phyloP scores from a whole-genome alignment of 2,797 vertebrate genomes.

The Syngnathus acus region DNA sequence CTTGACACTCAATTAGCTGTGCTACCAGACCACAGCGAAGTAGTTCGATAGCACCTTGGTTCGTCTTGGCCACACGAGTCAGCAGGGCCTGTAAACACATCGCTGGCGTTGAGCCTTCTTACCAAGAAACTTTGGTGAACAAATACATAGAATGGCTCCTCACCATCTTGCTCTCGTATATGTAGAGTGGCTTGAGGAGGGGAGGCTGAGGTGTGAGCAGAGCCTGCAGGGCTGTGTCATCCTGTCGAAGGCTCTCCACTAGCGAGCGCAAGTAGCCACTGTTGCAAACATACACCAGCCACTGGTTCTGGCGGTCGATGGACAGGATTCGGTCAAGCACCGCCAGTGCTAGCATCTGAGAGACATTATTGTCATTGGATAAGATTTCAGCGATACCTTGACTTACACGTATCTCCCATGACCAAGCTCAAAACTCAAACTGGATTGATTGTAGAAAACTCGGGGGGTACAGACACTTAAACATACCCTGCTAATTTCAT shows the following conservation, averaged over 20 bases:
- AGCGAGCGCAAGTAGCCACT: conserved; percentile 93
- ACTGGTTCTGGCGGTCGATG: conserved; percentile 91
- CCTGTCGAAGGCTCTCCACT: conserved; percentile 88
- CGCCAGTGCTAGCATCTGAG: conserved; percentile 91
- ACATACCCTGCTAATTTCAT: conserved; percentile 89
- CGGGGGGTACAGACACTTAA: neutral
- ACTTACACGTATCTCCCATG: neutral
- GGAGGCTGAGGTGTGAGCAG: conserved; percentile 89
- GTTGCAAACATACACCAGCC: conserved; percentile 89
- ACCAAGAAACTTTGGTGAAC: neutral
- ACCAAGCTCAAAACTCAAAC: neutral
- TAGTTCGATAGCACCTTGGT: conserved; percentile 85
- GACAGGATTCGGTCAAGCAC: conserved; percentile 90
- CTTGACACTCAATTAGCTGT: conserved; percentile 88
- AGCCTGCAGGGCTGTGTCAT: conserved; percentile 82
- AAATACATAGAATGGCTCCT: neutral
- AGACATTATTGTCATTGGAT: neutral
- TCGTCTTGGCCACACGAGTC: conserved; percentile 88
- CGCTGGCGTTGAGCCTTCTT: neutral
- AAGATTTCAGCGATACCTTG: neutral
- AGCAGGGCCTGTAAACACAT: conserved; percentile 79
- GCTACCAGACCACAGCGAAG: conserved; percentile 87
- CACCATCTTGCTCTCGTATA: conserved; percentile 98
- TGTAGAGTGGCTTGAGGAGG: conserved; percentile 90
- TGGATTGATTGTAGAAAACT: neutral